Conservation (phyloP, 2,797 vertebrate species). For the Phataginus tricuspis region DNA sequence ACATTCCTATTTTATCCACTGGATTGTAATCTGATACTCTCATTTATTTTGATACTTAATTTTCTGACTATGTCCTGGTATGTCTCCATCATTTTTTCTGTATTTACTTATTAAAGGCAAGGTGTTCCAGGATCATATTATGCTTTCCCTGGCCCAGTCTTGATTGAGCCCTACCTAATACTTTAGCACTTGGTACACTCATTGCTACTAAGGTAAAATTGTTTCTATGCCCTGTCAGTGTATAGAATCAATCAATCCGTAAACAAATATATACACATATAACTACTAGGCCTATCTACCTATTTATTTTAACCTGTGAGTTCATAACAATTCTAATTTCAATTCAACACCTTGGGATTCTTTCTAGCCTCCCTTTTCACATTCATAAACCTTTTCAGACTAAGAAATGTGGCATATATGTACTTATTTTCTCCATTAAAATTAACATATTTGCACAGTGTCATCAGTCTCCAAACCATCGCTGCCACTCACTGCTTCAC, state of each 20-base stretch:
- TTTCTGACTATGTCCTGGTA: background rate
- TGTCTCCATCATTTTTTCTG: background rate
- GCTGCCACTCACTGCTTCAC: background rate
- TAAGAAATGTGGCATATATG: background rate
- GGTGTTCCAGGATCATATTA: background rate
- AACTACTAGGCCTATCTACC: background rate
- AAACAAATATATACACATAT: background rate
- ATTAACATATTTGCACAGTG: background rate
- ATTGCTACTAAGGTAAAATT: background rate
- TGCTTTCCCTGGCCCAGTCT: background rate
- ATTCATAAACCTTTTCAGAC: background rate
- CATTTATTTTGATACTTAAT: constrained; percentile 33
- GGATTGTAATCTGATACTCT: background rate
- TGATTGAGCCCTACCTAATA: background rate
- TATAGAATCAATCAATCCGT: background rate
- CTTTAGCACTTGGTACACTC: background rate
- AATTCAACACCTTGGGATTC: background rate
- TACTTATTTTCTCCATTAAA: background rate
- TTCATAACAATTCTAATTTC: background rate
- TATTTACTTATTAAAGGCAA: background rate
- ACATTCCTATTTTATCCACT: background rate
- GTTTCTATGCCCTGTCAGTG: background rate
- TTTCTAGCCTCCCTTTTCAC: background rate
- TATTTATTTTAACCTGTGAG: background rate
- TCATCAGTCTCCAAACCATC: background rate